Conservation (phyloP, 2,113 vertebrate genomes). For the Ardeotis arabs region DNA sequence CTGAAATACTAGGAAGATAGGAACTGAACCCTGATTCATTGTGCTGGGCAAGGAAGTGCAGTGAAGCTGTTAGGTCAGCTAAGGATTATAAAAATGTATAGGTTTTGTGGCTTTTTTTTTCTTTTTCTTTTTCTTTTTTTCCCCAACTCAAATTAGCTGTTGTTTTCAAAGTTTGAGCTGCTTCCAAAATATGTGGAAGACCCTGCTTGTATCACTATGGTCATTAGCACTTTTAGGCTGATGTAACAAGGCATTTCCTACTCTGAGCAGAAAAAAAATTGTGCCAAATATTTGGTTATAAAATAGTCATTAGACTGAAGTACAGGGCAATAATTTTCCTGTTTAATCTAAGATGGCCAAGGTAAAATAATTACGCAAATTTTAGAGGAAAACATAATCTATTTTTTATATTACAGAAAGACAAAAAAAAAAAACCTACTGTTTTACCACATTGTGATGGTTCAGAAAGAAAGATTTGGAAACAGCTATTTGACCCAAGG, state of each 20-base stretch:
- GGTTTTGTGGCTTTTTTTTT: too few relatives aligned
- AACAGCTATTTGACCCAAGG: background rate
- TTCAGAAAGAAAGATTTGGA: background rate
- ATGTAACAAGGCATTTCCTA: background rate
- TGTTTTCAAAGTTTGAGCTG: background rate
- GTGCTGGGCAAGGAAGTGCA: background rate
- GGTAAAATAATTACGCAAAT: background rate
- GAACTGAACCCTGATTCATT: background rate
- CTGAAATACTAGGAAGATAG: background rate
- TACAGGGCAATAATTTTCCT: background rate
- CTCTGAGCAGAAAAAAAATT: background rate
- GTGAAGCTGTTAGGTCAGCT: background rate
- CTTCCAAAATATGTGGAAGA: background rate
- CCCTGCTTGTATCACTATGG: background rate
- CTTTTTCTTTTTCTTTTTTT: too few relatives aligned
- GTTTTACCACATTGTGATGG: accelerated
- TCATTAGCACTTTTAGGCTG: background rate
- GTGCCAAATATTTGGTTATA: background rate
- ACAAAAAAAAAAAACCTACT: background rate
- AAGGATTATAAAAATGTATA: background rate
- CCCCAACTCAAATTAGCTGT: background rate
- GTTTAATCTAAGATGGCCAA: background rate
- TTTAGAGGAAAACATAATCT: background rate
- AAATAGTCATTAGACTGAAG: background rate
- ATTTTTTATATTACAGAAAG: background rate